Evolutionary conservation across 2,113 vertebrate species (phyloP), one percentile per base, ranked within the genome.

Genomic region (Gasterosteus nipponicus): DNA sequence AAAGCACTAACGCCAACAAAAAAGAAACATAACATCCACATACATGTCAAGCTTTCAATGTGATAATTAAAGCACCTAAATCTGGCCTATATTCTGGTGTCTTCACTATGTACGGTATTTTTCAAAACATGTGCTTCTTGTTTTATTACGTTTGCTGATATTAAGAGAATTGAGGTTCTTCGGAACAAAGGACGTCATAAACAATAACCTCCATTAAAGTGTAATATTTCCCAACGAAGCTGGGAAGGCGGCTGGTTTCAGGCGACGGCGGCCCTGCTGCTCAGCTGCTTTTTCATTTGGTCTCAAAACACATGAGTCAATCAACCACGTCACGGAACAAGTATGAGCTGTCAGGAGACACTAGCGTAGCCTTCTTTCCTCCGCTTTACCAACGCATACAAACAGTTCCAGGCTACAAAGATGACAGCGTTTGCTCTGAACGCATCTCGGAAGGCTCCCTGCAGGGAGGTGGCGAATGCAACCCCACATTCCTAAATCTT

Each of bases 301-400:
- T 91, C 80, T 89, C 80, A 63, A 89, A 90, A 88, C 81, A 89
- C 75, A 72, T 80, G 64, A 72, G 82, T 91, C 86, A 86, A 51
- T 91, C 87, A 89, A 31, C 22, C 26, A 5, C 19, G 73, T 63
- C n/a, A 14, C 56, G 53, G 39, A 15, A 73, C 68, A 66, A 65
- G 60, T 79, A 74, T 10, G 54, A 29, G 67, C 76, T 57, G 66
- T 85, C 66, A 69, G 75, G 58, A 80, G 73, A 77, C 67, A 14
- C 42, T 19, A 1, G 59, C 58, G 74, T 66, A 54, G 42, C 47
- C 61, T 38, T 63, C 33, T 42, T 69, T 72, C 75, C 60, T 33
- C 16, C 3, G 19, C 47, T 42, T 53, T 61, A 73, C 71, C 63
- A 68, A 19, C 70, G 51, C 73, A 82, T 85, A 88, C 81, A 86